phyloP scores from a whole-genome alignment of 2,797 vertebrate species.

The Gallinago stenura region DNA sequence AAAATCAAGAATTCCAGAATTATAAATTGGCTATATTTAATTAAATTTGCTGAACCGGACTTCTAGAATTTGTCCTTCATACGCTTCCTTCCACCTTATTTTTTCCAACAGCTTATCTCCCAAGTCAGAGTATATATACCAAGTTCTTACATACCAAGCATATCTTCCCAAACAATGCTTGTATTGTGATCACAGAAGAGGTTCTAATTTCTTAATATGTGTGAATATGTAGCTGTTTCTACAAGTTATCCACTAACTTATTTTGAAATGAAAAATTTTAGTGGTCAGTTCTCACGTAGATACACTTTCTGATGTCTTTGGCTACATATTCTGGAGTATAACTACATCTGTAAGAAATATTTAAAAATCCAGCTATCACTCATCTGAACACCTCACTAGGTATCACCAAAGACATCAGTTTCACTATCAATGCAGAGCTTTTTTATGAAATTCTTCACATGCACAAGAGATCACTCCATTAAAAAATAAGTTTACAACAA shows the following conservation, averaged over 20 bases:
- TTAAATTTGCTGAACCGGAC: background rate
- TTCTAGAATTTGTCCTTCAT: background rate
- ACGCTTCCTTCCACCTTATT: background rate
- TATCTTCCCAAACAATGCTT: background rate
- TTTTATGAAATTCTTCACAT: background rate
- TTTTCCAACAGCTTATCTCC: background rate
- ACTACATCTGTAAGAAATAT: background rate
- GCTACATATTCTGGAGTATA: background rate
- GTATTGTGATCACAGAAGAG: rapidly evolving
- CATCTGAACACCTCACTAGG: background rate
- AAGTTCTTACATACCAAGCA: background rate
- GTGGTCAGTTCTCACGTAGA: background rate
- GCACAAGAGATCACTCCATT: background rate
- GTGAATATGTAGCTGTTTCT: background rate
- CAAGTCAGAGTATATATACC: background rate
- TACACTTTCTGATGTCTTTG: background rate
- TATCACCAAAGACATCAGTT: background rate
- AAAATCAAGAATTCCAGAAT: background rate
- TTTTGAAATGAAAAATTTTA: background rate
- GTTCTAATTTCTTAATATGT: background rate
- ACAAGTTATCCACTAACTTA: background rate
- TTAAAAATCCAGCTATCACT: background rate
- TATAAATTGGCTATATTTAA: background rate
- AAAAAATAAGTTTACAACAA: background rate
- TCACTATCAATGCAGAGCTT: background rate